Conservation (phyloP, 2,888 invertebrate species). For the Junonia oenone region DNA sequence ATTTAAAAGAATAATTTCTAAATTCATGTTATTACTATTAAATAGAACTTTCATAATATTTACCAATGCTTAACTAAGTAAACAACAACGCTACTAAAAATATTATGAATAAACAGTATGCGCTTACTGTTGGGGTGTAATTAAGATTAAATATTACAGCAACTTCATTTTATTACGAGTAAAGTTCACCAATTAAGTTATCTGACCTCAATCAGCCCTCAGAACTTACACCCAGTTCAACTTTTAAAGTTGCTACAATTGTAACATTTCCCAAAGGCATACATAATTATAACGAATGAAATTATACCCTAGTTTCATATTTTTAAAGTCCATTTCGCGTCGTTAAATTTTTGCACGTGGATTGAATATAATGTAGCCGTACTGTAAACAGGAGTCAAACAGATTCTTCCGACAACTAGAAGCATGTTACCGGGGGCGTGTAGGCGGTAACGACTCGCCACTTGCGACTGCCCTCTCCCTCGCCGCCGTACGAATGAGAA, state of each 20-base stretch:
- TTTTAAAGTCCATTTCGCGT: background rate
- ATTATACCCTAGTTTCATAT: background rate
- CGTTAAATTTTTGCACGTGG: conserved; percentile 7
- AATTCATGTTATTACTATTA: too few relatives aligned
- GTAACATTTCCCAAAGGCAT: conserved; percentile 1
- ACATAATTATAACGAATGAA: background rate
- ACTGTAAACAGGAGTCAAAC: conserved; percentile 27
- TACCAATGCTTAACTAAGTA: too few relatives aligned
- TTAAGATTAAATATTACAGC: too few relatives aligned
- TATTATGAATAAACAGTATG: too few relatives aligned
- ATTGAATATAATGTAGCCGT: conserved; percentile 13
- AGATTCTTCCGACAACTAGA: conserved; percentile 38
- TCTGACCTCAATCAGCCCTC: background rate
- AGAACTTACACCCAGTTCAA: background rate
- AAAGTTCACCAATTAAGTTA: background rate
- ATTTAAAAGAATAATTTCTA: too few relatives aligned
- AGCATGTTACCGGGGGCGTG: conserved; percentile 45
- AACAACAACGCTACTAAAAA: too few relatives aligned
- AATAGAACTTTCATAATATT: too few relatives aligned
- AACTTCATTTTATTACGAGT: background rate
- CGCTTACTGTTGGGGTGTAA: too few relatives aligned
- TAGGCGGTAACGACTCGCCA: conserved; percentile 53
- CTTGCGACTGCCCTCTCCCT: conserved; percentile 44
- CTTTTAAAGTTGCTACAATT: background rate
- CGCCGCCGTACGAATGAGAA: conserved; percentile 30